Percentiles rank a stretch among this genome's conserved stretches.
Evolutionary conservation across 2,888 invertebrate species (phyloP).

Genomic region (Phymatocera aterrima): DNA sequence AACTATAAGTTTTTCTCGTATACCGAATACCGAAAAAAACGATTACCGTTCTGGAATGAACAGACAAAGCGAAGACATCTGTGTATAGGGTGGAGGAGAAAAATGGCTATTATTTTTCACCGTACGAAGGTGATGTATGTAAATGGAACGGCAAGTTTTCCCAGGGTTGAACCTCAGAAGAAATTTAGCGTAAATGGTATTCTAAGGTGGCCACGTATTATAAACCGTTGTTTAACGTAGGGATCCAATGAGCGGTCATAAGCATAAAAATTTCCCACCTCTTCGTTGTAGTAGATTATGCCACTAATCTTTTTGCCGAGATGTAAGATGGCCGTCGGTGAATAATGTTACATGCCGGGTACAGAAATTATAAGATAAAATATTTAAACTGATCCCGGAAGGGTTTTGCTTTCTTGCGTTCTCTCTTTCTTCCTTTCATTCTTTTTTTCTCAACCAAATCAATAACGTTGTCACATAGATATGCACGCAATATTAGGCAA

Average conservation of each 20-base stretch:
- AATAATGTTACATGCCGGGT: constrained; percentile 35
- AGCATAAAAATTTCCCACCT: constrained; percentile 31
- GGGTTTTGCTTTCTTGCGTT: constrained; percentile 8
- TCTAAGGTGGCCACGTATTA: constrained; percentile 27
- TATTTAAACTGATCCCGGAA: constrained; percentile 38
- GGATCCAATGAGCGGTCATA: constrained; percentile 20
- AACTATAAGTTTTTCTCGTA: neutral
- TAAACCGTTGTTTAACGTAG: constrained; percentile 35
- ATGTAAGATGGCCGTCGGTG: constrained; percentile 11
- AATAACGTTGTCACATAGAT: neutral
- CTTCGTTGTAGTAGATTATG: constrained; percentile 35
- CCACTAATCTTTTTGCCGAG: constrained; percentile 35
- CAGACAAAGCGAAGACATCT: neutral
- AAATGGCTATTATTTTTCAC: neutral
- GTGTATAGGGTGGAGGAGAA: neutral
- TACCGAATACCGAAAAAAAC: neutral
- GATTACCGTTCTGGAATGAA: neutral
- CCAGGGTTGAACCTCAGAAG: constrained; percentile 12
- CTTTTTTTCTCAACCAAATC: neutral
- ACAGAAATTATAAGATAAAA: constrained; percentile 40
- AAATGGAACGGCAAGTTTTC: constrained; percentile 30
- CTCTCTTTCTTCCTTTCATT: neutral
- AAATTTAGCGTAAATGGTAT: constrained; percentile 37
- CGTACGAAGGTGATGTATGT: constrained; percentile 27
- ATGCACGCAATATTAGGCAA: neutral